phyloP scores from a whole-genome alignment of 92 coral and sea anemone species.

The Diadumene lineata region DNA sequence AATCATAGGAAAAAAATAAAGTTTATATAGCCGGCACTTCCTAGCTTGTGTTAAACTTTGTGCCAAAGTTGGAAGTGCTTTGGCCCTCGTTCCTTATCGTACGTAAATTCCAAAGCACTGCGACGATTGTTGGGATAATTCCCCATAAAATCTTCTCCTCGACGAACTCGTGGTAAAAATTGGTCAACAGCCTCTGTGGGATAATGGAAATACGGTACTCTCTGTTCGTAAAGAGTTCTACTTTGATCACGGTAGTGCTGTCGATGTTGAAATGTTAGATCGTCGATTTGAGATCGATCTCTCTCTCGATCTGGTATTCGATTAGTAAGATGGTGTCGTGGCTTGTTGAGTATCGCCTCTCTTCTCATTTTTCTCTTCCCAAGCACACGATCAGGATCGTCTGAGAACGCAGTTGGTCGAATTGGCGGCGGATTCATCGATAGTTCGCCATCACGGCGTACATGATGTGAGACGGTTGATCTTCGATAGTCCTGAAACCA shows the following conservation, averaged over 20 bases:
- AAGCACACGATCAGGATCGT: slow-evolving; percentile 86
- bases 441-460: slow-evolving; percentile 64
- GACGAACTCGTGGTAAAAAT: slow-evolving; percentile 61
- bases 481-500: slow-evolving; percentile 98
- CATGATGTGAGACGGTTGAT: slow-evolving; percentile 69
- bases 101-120: slow-evolving; percentile 74
- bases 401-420: slow-evolving; percentile 91
- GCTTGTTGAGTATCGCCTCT: slow-evolving; percentile 74
- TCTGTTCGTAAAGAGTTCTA: slow-evolving; percentile 69
- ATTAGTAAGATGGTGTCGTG: slow-evolving; percentile 75
- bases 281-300: slow-evolving; percentile 76
- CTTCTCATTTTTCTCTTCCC: slow-evolving; percentile 74
- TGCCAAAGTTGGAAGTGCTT: slow-evolving; percentile 86
- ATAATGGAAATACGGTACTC: slow-evolving; percentile 78
- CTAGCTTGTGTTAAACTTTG: slow-evolving; percentile 36
- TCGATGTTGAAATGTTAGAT: slow-evolving; percentile 72
- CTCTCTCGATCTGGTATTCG: slow-evolving; percentile 94
- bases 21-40: too few relatives aligned
- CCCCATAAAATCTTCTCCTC: slow-evolving; percentile 47
- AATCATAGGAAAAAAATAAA: background rate
- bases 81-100: slow-evolving; percentile 88
- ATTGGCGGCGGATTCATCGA: slow-evolving; percentile 76
- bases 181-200: slow-evolving; percentile 93
- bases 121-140: slow-evolving; percentile 73
- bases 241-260: slow-evolving; percentile 85